Conservation (phyloP, 2,888 invertebrate species). For the Torymus auratus region DNA sequence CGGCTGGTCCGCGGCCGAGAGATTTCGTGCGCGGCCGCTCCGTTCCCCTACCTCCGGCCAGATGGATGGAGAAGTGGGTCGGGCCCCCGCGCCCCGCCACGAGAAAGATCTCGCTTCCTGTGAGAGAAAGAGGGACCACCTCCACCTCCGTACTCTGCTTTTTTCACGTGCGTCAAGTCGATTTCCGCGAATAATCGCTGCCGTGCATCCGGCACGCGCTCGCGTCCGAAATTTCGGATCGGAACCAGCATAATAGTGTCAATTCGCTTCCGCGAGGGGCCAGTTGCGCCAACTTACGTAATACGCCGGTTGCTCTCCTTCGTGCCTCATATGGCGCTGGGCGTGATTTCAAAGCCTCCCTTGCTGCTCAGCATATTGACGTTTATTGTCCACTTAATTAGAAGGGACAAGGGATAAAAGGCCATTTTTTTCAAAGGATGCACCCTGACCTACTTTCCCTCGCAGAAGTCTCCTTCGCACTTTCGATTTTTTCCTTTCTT, state of each 20-base stretch:
- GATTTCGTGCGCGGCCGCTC: constrained; percentile 57
- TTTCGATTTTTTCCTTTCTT: not conserved
- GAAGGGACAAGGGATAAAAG: too few species aligned
- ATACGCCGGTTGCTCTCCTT: too few species aligned
- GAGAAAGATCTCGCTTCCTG: constrained; percentile 43
- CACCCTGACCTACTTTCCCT: not conserved
- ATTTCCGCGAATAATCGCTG: not conserved
- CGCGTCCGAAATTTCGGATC: too few species aligned
- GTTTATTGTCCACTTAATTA: too few species aligned
- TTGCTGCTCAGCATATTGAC: too few species aligned
- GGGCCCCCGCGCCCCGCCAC: not conserved
- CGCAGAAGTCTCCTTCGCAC: not conserved
- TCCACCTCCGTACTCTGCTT: too few species aligned
- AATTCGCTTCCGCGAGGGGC: too few species aligned
- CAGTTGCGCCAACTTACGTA: too few species aligned
- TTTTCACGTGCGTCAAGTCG: too few species aligned
- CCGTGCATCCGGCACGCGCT: not conserved
- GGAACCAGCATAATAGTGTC: too few species aligned
- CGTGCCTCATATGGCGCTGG: too few species aligned
- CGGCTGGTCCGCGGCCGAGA: constrained; percentile 60
- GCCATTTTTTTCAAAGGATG: not conserved
- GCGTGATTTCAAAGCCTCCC: too few species aligned
- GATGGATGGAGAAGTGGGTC: constrained; percentile 56
- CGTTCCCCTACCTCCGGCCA: constrained; percentile 7
- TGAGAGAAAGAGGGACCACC: not conserved